Base-by-base conservation (phyloP, 2,888 invertebrate genomes). In the Drosophila prostipennis region DNA sequence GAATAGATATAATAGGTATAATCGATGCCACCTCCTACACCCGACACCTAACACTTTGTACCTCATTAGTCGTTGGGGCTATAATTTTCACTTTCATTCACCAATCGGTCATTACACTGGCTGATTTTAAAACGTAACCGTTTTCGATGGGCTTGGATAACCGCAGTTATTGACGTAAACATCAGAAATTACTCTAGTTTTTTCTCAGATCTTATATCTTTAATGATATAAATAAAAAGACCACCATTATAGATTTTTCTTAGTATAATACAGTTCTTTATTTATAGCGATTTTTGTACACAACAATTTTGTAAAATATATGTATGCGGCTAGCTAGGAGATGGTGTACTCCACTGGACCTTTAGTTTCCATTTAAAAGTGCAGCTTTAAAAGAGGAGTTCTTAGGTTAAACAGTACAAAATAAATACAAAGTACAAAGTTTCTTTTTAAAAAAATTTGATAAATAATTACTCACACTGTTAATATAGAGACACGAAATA, bases 231-330 rank as follows among this genome's bases (percentile, higher is more conserved):
- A n/a, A 6, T 4, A n/a, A 39, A 16, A 32, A 32, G 14, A 10
- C 8, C 29, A 14, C 19, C 19, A 19, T 19, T 19, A 19, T 0
- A 16, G n/a, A 6, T 34, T 14, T 42, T 56, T 10, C 58, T 42
- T 58, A 58, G 29, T 52, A 52, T 34, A 54, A 37, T 65, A 68
- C 32, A 65, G 54, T 39, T 23, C 26, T 48, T 67, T 67, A 29
- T 48, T 64, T 65, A 52, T 72, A 56, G 45, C 32, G 40, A 64
- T 39, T 65, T 71, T 73, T 65, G 52, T 65, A 57, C 57, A 65
- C 57, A 72, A 73, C 74, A 73, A 73, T 45, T 65, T 64, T 48
- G 1, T 53, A 29, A 54, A 73, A 65, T 67, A 55, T 55, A 53
- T 49, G 19, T 39, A 32, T 55, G 48, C 59, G 64, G 43, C 65